phyloP scores from a whole-genome alignment of 1,140 invertebrate species.

The Chironomus tepperi region DNA sequence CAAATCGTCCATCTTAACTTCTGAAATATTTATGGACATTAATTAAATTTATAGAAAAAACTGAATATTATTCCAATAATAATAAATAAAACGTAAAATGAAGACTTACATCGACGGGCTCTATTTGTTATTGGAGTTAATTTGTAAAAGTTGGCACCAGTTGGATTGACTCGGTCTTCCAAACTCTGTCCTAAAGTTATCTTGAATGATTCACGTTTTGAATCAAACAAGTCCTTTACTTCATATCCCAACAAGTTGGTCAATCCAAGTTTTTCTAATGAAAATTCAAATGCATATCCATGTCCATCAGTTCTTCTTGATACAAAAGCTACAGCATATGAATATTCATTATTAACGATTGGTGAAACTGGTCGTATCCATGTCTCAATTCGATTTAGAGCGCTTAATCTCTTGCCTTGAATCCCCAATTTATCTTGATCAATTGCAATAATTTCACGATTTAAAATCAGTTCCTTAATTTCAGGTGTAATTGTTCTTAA shows the following conservation, averaged over 20 bases:
- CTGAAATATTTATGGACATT: too few relatives aligned
- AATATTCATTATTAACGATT: slow-evolving; percentile 49
- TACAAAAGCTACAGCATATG: slow-evolving; percentile 61
- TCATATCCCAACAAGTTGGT: slow-evolving; percentile 38
- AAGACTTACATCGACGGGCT: too few relatives aligned
- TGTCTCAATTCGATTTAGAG: slow-evolving; percentile 58
- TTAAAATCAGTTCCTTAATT: slow-evolving; percentile 88
- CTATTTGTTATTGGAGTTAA: neutral
- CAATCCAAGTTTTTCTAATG: slow-evolving; percentile 44
- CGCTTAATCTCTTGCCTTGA: slow-evolving; percentile 51
- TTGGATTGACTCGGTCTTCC: neutral
- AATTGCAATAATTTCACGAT: slow-evolving; percentile 88
- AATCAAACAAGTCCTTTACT: slow-evolving; percentile 32
- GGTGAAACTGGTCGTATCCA: slow-evolving; percentile 64
- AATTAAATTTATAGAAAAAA: too few relatives aligned
- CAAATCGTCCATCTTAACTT: too few relatives aligned
- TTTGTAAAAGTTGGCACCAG: slow-evolving; percentile 8
- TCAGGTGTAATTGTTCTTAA: slow-evolving; percentile 78
- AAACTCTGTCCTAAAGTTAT: neutral
- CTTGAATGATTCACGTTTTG: neutral
- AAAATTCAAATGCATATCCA: slow-evolving; percentile 46
- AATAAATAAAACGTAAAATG: too few relatives aligned
- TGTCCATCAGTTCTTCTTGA: slow-evolving; percentile 58
- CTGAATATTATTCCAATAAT: too few relatives aligned
- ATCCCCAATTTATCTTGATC: slow-evolving; percentile 93